Evolutionary conservation across 2,113 vertebrate species (phyloP).

Genomic region (Physeter macrocephalus): DNA sequence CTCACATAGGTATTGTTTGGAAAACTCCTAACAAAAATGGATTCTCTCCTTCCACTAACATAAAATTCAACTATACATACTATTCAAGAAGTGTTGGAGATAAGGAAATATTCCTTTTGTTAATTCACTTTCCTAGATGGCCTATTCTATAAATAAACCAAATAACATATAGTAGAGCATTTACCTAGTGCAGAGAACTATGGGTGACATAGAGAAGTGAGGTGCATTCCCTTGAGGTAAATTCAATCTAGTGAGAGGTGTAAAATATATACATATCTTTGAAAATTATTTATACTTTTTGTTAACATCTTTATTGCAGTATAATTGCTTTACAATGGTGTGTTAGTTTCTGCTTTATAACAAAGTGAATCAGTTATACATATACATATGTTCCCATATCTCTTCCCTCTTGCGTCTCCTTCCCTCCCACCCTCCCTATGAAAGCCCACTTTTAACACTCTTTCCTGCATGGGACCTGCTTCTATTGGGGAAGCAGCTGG

Average conservation of each 20-base stretch:
- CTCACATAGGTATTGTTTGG: neutral
- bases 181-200: neutral
- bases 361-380: too few species aligned
- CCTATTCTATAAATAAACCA: neutral
- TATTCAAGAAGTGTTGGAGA: neutral
- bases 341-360: too few species aligned
- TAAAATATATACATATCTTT: neutral
- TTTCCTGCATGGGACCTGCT: too few species aligned
- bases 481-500: too few species aligned
- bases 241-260: neutral
- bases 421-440: too few species aligned
- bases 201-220: neutral
- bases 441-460: too few species aligned
- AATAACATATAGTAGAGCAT: neutral
- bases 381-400: too few species aligned
- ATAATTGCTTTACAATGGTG: too few species aligned
- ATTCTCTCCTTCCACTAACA: neutral
- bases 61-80: neutral
- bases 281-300: neutral
- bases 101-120: neutral
- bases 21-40: neutral
- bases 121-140: neutral
- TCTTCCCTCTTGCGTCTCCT: too few species aligned
- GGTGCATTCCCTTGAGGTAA: neutral
- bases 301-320: too few species aligned